phyloP scores from a whole-genome alignment of 2,113 vertebrate species.

The Corydoras sp. region DNA sequence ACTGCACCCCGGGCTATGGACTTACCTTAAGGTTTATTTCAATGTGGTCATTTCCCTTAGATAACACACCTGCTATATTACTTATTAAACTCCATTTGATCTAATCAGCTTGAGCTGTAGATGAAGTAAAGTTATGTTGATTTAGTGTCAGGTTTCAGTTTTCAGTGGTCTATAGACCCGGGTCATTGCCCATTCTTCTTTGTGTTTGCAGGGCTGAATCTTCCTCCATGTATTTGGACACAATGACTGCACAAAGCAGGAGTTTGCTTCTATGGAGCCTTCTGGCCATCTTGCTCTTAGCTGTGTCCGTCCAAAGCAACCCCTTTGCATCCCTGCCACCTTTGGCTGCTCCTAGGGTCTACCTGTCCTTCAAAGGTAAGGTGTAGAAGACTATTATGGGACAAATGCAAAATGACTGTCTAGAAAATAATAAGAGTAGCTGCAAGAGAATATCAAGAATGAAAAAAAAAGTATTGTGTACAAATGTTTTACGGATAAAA shows the following conservation, averaged over 20 bases:
- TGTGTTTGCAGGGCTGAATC: conserved; percentile 25
- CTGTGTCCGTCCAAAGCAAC: conserved; percentile 50
- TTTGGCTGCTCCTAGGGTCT: conserved; percentile 68
- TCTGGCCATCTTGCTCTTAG: conserved; percentile 56
- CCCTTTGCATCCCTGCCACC: conserved; percentile 36
- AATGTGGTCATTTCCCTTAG: background rate
- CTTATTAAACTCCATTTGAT: background rate
- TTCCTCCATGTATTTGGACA: conserved; percentile 30
- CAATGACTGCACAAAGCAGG: conserved; percentile 24
- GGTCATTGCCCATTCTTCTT: background rate
- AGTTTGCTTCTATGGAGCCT: conserved; percentile 47
- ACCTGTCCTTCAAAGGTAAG: conserved; percentile 76
- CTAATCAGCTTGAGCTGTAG: background rate
- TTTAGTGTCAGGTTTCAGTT: no score
- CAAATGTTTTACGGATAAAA: no score
- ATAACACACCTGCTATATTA: background rate
- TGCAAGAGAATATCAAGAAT: no score
- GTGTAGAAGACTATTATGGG: background rate
- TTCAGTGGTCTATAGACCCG: no score
- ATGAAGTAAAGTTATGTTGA: background rate
- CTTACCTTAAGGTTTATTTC: background rate
- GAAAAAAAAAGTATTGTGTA: no score
- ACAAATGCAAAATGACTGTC: background rate
- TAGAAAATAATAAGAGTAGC: no score
- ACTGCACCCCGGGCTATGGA: no score